Evolutionary conservation across 2,113 vertebrate species (phyloP).

Genomic region (Notechis scutatus): DNA sequence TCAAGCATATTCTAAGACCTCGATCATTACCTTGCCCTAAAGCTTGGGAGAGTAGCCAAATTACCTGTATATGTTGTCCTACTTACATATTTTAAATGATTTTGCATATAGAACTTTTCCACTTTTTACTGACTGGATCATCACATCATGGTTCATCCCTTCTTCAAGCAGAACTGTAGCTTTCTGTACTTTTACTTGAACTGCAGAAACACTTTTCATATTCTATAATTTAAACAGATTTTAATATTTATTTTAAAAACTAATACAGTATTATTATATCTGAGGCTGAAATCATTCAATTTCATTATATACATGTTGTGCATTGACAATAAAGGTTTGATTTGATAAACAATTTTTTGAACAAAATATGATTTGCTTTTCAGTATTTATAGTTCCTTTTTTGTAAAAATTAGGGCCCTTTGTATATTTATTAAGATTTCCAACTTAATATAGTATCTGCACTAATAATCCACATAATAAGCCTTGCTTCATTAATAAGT

Average conservation of each 20-base stretch:
- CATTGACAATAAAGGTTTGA: no score
- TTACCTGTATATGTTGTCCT: background rate
- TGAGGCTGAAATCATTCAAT: background rate
- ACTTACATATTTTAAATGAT: slow-evolving; percentile 75
- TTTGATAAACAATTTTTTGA: background rate
- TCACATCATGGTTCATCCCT: slow-evolving; percentile 68
- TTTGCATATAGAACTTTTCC: slow-evolving; percentile 62
- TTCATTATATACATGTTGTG: no score
- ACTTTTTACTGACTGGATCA: slow-evolving; percentile 70
- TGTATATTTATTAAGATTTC: background rate
- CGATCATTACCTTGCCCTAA: background rate
- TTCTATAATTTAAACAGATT: slow-evolving; percentile 59
- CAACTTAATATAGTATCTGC: background rate
- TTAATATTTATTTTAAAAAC: slow-evolving; percentile 19
- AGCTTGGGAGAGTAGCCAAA: background rate
- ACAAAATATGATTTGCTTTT: background rate
- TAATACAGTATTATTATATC: background rate
- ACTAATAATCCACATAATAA: background rate
- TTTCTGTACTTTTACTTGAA: slow-evolving; percentile 57
- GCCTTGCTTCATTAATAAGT: background rate
- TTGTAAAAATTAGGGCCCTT: background rate
- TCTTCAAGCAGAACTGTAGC: slow-evolving; percentile 69
- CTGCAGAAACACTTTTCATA: slow-evolving; percentile 55
- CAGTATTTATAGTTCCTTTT: background rate
- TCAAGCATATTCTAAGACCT: background rate